phyloP scores from a whole-genome alignment of 2,797 vertebrate genomes.

The Pipistrellus nathusii region DNA sequence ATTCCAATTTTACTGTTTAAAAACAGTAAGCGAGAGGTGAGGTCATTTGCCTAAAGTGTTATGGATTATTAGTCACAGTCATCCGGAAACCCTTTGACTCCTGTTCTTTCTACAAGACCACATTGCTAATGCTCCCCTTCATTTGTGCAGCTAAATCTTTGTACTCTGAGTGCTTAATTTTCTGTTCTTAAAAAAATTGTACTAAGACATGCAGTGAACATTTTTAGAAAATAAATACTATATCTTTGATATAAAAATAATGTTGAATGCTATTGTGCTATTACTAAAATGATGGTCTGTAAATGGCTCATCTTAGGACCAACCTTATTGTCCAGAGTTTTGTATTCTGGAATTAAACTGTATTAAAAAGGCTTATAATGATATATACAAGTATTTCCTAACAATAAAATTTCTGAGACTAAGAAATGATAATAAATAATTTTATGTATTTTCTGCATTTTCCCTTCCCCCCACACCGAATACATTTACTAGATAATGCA shows the following conservation, averaged over 20 bases:
- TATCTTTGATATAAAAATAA: slow-evolving; percentile 25
- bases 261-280: background rate
- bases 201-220: background rate
- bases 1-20: slow-evolving; percentile 50
- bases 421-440: slow-evolving; percentile 18
- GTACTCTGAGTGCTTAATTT: background rate
- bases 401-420: background rate
- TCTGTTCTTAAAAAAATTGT: slow-evolving; percentile 42
- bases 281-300: background rate
- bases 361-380: slow-evolving; percentile 2
- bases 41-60: background rate
- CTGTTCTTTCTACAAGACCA: background rate
- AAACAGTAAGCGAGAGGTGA: slow-evolving; percentile 15
- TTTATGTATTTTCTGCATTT: background rate
- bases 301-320: background rate
- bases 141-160: slow-evolving; percentile 49
- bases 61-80: slow-evolving; percentile 25
- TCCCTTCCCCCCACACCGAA: rapidly evolving
- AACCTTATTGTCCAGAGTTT: background rate
- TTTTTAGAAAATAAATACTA: slow-evolving; percentile 28
- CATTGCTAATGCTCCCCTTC: slow-evolving; percentile 36
- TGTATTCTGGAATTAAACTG: background rate
- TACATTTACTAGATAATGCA: background rate
- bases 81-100: slow-evolving; percentile 8
- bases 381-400: background rate